Conservation (phyloP, 2,797 vertebrate species). For the Neoniphon sammara region DNA sequence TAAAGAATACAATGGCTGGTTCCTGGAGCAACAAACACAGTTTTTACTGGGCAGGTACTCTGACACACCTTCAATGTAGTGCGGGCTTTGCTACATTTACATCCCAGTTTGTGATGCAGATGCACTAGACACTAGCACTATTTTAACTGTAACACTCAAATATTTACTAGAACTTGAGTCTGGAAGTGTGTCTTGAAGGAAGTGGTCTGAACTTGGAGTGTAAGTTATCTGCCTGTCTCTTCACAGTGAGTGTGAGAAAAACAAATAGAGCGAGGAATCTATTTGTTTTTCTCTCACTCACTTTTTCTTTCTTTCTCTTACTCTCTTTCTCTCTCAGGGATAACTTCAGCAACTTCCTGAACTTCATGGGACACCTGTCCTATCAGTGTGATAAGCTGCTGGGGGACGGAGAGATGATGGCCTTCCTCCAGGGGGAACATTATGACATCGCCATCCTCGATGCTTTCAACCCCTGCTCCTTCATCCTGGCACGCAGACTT, state of each 20-base stretch:
- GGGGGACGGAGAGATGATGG: slow-evolving; percentile 64
- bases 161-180: neutral
- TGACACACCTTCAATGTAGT: neutral
- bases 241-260: too few relatives aligned
- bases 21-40: slow-evolving; percentile 61
- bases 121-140: too few relatives aligned
- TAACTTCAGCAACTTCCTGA: slow-evolving; percentile 52
- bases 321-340: slow-evolving; percentile 60
- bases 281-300: neutral
- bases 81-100: neutral
- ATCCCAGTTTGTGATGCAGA: neutral
- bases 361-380: slow-evolving; percentile 67
- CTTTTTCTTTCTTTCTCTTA: neutral
- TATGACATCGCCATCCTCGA: slow-evolving; percentile 72
- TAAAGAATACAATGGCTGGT: slow-evolving; percentile 58
- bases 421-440: slow-evolving; percentile 68
- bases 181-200: too few relatives aligned
- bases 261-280: too few relatives aligned
- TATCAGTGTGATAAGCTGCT: slow-evolving; percentile 74
- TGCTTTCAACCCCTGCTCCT: slow-evolving; percentile 79
- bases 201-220: too few relatives aligned
- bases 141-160: too few relatives aligned
- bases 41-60: slow-evolving; percentile 67
- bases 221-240: neutral
- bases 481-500: slow-evolving; percentile 75